These are phyloP conservation scores for Cryptocephalus primarius DNA, from an alignment of 2,888 invertebrate genomes.

Conservation along the genomic window DNA sequence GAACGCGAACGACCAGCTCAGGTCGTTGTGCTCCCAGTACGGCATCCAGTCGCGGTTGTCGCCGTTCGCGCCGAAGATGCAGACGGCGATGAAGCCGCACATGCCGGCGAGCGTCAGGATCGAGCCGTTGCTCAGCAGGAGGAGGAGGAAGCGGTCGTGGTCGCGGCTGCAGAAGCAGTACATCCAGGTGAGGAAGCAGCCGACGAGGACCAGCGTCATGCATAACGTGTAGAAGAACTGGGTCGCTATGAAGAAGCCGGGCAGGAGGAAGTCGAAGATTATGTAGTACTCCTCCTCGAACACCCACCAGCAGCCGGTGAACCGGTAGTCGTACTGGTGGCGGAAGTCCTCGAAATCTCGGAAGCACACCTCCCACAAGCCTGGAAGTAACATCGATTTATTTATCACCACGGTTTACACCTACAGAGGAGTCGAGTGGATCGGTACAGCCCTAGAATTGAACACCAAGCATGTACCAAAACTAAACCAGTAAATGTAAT, in stretches of 20 bases:
- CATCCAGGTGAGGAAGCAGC: conserved; percentile 60
- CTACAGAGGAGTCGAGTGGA: no score
- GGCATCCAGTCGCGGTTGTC: conserved; percentile 95
- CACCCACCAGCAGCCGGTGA: conserved; percentile 92
- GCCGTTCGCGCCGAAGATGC: conserved; percentile 82
- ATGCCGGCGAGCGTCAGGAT: conserved; percentile 59
- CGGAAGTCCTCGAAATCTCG: conserved; percentile 77
- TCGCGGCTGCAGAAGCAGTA: conserved; percentile 65
- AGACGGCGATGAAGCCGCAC: conserved; percentile 56
- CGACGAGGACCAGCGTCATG: conserved; percentile 68
- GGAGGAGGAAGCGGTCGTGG: conserved; percentile 63
- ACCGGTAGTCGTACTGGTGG: conserved; percentile 71
- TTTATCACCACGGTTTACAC: not conserved
- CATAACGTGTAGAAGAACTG: conserved; percentile 89
- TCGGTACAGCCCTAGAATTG: no score
- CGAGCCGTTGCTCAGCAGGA: conserved; percentile 63
- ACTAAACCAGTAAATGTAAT: no score
- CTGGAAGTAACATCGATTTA: conserved; percentile 35
- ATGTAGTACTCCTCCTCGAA: conserved; percentile 96
- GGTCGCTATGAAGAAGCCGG: conserved; percentile 85
- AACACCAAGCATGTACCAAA: no score
- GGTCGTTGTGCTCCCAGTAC: conserved; percentile 88
- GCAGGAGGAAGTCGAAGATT: conserved; percentile 78
- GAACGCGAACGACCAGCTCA: conserved; percentile 89
- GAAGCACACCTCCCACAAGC: conserved; percentile 93